Evolutionary conservation across 2,113 vertebrate genomes (phyloP).

Genomic region (Paracyprichromis sp.): DNA sequence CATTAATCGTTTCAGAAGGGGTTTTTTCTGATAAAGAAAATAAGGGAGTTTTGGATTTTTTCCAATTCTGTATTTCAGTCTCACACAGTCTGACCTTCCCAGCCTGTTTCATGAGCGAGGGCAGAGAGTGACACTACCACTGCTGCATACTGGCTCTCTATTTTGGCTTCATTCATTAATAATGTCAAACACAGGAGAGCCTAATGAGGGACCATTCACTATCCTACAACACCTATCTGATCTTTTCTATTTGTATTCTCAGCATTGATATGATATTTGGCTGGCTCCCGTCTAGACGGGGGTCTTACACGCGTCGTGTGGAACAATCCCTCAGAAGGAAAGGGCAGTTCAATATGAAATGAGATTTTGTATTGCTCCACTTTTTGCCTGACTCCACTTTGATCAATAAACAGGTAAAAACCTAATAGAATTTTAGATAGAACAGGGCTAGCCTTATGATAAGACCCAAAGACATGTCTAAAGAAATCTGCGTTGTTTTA

Average conservation of each 20-base stretch:
- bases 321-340: slow-evolving; percentile 56
- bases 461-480: background rate
- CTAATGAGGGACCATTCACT: slow-evolving; percentile 29
- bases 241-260: slow-evolving; percentile 62
- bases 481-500: background rate
- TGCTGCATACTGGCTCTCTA: slow-evolving; percentile 8
- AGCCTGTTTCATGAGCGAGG: slow-evolving; percentile 14
- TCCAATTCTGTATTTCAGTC: slow-evolving; percentile 12
- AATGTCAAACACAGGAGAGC: slow-evolving; percentile 28
- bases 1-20: background rate
- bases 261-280: slow-evolving; percentile 60
- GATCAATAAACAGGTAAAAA: slow-evolving; percentile 69
- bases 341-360: slow-evolving; percentile 71
- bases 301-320: slow-evolving; percentile 31
- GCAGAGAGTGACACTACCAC: slow-evolving; percentile 1
- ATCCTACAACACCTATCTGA: slow-evolving; percentile 38
- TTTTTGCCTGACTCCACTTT: slow-evolving; percentile 51
- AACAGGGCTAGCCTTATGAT: slow-evolving; percentile 28
- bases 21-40: background rate
- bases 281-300: slow-evolving; percentile 47
- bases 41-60: background rate
- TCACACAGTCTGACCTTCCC: slow-evolving; percentile 22
- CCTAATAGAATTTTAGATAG: slow-evolving; percentile 51
- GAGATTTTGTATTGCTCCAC: slow-evolving; percentile 50
- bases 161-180: slow-evolving; percentile 35